Evolutionary conservation across 92 coral and sea anemone species (phyloP), one percentile per base, ranked within the genome.

Genomic region (Phymanthus crucifer): DNA sequence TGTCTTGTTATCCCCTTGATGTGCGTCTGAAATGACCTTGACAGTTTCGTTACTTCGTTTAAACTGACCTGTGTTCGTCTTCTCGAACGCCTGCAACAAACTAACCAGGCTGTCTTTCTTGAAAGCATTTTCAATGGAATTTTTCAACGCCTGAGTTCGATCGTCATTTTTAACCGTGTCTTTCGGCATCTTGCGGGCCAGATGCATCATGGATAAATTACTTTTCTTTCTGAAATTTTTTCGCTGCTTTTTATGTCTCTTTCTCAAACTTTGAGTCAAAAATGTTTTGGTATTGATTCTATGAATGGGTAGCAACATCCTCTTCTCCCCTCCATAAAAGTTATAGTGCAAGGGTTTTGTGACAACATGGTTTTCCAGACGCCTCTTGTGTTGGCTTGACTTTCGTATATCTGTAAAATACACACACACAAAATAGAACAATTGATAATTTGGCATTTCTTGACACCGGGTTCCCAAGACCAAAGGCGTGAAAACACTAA

Each of bases 41-140:
- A 6, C 32, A 40, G 45, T 32, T 67, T 70, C 21, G 14, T 70
- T 70, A 34, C 27, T 35, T 19, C 47, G 11, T 13, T 72, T 72
- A 23, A 26, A 56, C 31, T 61, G 40, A 0, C 35, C 36, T 38
- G 64, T 57, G 8, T 76, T 76, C 31, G 21, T 27, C 8, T 5
- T 69, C 52, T 68, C 68, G 32, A 72, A 45, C 3, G 78, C 80
- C 64, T 73, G 65, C 24, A 82, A 26, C 21, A 82, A 35, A 45
- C 74, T 23, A 8, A 73, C 79, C 67, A 82, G 40, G 67, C 80
- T 74, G 34, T 82, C 86, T 72, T 82, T 82, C 47, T 40, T 45
- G 13, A 77, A 71, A n/a, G 72, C 81, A 1, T 64, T 21, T 75
- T 43, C 48, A 61, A 12, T 29, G 34, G 8, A 27, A 7, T 27